Evolutionary conservation across 2,888 invertebrate genomes (phyloP).

Genomic region (Exocentrus adspersus): DNA sequence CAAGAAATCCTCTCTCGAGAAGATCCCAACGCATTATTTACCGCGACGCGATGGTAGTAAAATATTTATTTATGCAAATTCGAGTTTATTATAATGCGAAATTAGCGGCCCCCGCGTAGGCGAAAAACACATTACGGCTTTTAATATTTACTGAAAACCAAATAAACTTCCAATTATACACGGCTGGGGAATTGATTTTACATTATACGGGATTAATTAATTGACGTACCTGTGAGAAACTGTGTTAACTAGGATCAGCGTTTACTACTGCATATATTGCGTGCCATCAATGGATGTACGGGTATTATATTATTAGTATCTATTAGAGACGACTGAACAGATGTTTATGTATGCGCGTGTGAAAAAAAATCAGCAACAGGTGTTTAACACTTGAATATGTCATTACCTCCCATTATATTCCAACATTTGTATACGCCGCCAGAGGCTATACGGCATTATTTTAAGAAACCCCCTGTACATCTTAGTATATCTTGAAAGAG

Average conservation of each 20-base stretch:
- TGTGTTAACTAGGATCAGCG: background rate
- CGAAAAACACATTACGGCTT: constrained; percentile 16
- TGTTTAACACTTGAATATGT: too few relatives aligned
- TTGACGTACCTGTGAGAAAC: background rate
- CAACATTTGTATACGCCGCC: too few relatives aligned
- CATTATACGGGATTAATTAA: constrained; percentile 4
- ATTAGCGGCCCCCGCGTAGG: constrained; percentile 19
- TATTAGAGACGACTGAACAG: too few relatives aligned
- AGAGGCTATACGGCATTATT: too few relatives aligned
- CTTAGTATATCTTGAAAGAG: too few relatives aligned
- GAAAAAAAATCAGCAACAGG: too few relatives aligned
- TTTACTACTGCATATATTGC: background rate
- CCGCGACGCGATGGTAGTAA: constrained; percentile 1
- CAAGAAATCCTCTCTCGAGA: background rate
- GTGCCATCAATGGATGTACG: background rate
- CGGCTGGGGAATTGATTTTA: constrained; percentile 10
- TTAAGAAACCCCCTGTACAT: too few relatives aligned
- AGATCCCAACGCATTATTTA: constrained; percentile 1
- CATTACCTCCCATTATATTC: too few relatives aligned
- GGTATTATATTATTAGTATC: too few relatives aligned
- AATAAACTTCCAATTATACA: constrained; percentile 16
- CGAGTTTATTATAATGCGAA: constrained; percentile 18
- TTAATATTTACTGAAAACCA: constrained; percentile 10
- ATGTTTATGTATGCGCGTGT: background rate
- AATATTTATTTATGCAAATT: constrained; percentile 21